These are phyloP conservation scores for Motacilla tschutschensis DNA, from an alignment of 2,113 vertebrate species.

Conservation along the genomic window DNA sequence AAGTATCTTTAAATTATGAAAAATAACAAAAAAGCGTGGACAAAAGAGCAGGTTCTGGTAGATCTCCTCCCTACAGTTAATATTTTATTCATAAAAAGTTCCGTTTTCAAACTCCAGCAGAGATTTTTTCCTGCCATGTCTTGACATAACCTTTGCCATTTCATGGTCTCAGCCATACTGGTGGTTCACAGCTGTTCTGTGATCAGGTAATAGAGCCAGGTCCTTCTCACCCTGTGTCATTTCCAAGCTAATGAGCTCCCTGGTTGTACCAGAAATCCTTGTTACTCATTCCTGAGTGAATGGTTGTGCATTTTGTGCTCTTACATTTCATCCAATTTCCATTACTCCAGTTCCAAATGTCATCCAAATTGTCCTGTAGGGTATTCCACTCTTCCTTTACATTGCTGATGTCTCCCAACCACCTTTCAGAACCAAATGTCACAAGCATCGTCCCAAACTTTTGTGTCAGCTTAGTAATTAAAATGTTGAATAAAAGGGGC, in stretches of 20 bases:
- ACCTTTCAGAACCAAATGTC: background rate
- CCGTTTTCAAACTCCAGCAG: background rate
- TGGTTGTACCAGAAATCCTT: background rate
- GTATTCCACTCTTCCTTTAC: background rate
- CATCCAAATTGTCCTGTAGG: background rate
- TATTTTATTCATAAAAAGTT: background rate
- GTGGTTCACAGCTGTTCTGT: background rate
- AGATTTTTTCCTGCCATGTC: background rate
- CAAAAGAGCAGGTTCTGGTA: background rate
- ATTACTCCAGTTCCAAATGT: background rate
- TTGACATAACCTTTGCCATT: background rate
- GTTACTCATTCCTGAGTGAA: background rate
- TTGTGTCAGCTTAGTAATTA: background rate
- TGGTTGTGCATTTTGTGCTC: background rate
- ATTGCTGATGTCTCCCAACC: background rate
- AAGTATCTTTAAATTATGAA: background rate
- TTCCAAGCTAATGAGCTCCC: slow-evolving; percentile 9
- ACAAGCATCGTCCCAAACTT: background rate
- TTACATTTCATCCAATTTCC: background rate
- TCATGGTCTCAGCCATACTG: background rate
- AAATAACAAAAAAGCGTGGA: background rate
- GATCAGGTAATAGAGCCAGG: background rate
- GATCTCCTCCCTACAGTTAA: background rate
- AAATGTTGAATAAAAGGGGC: background rate
- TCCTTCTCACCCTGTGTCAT: background rate